Base-by-base conservation (phyloP, 2,797 vertebrate genomes). In the Eupleurogrammus muticus region DNA sequence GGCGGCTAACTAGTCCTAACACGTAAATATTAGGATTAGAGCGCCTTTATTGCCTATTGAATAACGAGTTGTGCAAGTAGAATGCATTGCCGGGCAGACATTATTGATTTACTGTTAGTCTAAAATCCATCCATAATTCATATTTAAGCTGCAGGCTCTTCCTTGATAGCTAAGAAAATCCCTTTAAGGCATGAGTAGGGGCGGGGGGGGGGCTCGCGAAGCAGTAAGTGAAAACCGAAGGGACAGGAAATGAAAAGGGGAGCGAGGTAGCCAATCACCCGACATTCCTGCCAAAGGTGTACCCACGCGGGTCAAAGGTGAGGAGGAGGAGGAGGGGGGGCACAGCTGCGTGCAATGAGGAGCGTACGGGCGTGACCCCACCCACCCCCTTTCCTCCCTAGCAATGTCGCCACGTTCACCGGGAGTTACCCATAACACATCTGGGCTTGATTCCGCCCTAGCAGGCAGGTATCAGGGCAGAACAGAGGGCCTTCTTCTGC, bases 261-360 rank as follows among this genome's bases (percentile, higher is more conserved):
- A 90, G 87, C 60, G 58, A 81, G 86, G 88, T 83, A 90, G 91
- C 90, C 90, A 92, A 92, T 91, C 89, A 92, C 73, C 79, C 72
- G 13, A 76, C 84, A 92, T 93, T 93, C 89, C 86, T 89, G 65
- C 67, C 70, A 75, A 86, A 89, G 83, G 79, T 90, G 84, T 86
- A 92, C 80, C 36, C 42, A 57, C 63, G 73, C 90, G 91, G 90
- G 90, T 92, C 81, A 91, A 80, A 92, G 92, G 92, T 93, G 62
- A 90, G 58, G 73, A 81, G 75, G 3, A 6, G 3, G 28, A 3
- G 6, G 28, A 28, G 28, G 28, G 28, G 28, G 28, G 28, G 28
- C 85, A 83, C 93, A 94, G 93, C 93, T 95, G 92, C 89, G 81
- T 82, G 87, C 91, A 93, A 93, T 93, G 92, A 94, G 87, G 82